Percentiles rank a stretch among this genome's conserved stretches.
phyloP scores from a whole-genome alignment of 92 coral and sea anemone genomes.

The Parazoanthus atlanticus region DNA sequence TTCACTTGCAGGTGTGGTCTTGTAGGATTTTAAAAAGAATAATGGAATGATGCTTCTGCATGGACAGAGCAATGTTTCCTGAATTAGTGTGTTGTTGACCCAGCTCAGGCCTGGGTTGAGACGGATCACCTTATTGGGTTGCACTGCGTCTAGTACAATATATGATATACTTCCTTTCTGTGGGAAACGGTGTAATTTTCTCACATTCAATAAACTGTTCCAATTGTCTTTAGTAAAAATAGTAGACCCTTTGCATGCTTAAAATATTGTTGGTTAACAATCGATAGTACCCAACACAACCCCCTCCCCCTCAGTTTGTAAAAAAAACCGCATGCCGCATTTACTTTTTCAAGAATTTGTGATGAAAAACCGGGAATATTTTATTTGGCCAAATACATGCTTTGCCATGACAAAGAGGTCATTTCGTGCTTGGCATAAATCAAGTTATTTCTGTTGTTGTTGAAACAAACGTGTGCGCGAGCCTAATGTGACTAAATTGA shows the following conservation, averaged over 20 bases:
- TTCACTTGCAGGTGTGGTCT: conserved; percentile 15
- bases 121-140: conserved; percentile 22
- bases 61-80: conserved; percentile 30
- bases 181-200: conserved; percentile 6
- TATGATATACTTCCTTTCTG: neutral
- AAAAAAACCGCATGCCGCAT: no score
- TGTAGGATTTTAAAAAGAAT: conserved; percentile 22
- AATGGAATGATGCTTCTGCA: conserved; percentile 12
- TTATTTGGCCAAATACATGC: no score
- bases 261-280: conserved; percentile 4
- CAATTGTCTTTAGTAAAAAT: neutral
- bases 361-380: no score
- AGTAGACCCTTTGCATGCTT: neutral
- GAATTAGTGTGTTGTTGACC: conserved; percentile 16
- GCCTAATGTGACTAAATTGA: no score
- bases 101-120: conserved; percentile 25
- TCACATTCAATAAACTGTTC: conserved; percentile 5
- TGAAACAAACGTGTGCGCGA: no score
- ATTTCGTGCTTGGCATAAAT: no score
- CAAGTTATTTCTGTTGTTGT: no score
- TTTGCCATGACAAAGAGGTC: no score
- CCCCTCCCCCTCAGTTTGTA: no score
- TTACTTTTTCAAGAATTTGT: no score
- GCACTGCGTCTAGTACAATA: conserved; percentile 1
- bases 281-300: neutral